Conservation (phyloP, 2,113 vertebrate species). For the Callorhinus ursinus region DNA sequence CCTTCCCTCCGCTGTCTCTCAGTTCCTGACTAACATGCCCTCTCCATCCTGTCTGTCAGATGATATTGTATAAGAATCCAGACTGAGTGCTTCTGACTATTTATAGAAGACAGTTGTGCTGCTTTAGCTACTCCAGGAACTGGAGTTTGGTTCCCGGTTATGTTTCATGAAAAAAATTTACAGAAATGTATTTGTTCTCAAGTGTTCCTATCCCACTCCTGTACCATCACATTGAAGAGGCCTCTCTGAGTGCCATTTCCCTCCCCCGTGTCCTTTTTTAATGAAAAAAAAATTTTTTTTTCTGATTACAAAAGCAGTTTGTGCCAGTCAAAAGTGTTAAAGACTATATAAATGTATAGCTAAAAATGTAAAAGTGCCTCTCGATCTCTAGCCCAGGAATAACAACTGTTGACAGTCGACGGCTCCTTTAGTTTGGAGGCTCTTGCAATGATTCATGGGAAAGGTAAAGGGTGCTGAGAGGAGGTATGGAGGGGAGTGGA, state of each 20-base stretch:
- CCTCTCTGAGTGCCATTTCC: not conserved
- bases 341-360: not conserved
- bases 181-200: slow-evolving; percentile 47
- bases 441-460: not conserved
- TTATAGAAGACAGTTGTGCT: slow-evolving; percentile 66
- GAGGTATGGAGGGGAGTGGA: not conserved
- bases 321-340: not conserved
- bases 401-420: not conserved
- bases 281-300: not conserved
- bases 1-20: not conserved
- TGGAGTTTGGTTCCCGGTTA: slow-evolving; percentile 31
- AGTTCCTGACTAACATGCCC: not conserved
- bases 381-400: not conserved
- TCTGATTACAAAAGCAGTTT: not conserved
- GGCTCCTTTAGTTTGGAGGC: not conserved
- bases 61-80: slow-evolving; percentile 53
- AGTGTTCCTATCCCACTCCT: not conserved
- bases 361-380: not conserved
- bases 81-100: slow-evolving; percentile 48
- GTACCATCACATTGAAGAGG: not conserved
- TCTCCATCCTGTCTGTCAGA: slow-evolving; percentile 46
- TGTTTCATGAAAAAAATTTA: not conserved
- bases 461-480: not conserved
- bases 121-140: not conserved
- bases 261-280: not conserved